phyloP scores from a whole-genome alignment of 2,888 invertebrate genomes.

The Ormia ochracea region DNA sequence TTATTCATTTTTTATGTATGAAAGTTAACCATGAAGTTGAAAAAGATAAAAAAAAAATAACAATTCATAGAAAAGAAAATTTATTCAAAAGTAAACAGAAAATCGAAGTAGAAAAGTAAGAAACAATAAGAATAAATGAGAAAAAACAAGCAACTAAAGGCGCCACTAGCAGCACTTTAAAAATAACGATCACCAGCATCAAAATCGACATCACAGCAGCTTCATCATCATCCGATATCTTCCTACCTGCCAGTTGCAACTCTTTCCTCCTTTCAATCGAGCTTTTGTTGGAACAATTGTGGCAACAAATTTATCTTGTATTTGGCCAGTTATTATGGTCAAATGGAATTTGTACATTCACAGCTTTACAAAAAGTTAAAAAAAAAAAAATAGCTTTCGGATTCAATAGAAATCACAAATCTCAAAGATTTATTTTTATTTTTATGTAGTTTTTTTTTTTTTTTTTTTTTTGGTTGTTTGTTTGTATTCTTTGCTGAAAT shows the following conservation, averaged over 20 bases:
- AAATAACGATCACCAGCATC: constrained; percentile 46
- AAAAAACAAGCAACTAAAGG: constrained; percentile 55
- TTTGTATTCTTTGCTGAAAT: background rate
- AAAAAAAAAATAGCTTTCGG: background rate
- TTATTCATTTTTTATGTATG: constrained; percentile 23
- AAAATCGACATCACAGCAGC: constrained; percentile 26
- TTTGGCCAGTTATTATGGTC: constrained; percentile 62
- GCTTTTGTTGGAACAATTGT: constrained; percentile 13
- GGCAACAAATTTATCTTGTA: constrained; percentile 37
- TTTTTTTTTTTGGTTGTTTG: background rate
- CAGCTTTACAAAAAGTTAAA: constrained; percentile 48
- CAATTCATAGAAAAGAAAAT: constrained; percentile 44
- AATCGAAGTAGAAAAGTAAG: background rate
- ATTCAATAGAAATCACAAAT: constrained; percentile 38
- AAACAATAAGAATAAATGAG: constrained; percentile 36
- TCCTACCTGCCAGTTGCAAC: background rate
- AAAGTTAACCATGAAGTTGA: background rate
- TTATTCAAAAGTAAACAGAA: constrained; percentile 51
- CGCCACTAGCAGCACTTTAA: constrained; percentile 62
- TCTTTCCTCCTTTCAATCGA: background rate
- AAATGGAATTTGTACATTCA: constrained; percentile 65
- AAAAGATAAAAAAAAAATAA: background rate
- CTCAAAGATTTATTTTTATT: constrained; percentile 7
- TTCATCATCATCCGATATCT: constrained; percentile 1
- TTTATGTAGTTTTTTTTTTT: background rate